These are phyloP conservation scores for Phoeniculus purpureus DNA, from an alignment of 2,797 vertebrate species.

Conservation along the genomic window DNA sequence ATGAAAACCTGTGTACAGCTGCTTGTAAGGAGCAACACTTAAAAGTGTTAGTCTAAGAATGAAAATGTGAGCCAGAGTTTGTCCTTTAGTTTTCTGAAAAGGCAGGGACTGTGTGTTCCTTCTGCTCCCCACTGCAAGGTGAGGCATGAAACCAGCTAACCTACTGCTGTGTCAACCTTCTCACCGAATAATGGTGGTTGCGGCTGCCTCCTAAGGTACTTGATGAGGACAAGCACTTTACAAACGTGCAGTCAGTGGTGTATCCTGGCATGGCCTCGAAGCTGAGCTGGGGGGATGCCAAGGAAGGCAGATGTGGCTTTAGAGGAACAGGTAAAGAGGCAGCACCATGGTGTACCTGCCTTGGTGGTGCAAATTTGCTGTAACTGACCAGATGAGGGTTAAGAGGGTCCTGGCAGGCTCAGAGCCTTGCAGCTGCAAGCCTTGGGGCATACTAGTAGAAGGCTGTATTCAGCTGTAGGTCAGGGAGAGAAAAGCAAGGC, in stretches of 20 bases:
- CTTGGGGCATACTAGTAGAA: background rate
- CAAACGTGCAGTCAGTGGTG: background rate
- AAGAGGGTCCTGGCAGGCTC: background rate
- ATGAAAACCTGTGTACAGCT: background rate
- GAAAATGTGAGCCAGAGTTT: background rate
- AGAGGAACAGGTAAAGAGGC: background rate
- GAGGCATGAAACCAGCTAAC: background rate
- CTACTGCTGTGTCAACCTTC: background rate
- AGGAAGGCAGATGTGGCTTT: background rate
- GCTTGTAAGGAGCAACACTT: background rate
- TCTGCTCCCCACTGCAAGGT: background rate
- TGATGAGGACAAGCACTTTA: background rate
- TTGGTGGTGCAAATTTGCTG: background rate
- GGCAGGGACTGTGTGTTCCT: background rate
- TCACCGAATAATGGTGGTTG: background rate
- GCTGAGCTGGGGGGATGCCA: background rate
- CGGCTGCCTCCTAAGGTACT: background rate
- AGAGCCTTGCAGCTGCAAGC: background rate
- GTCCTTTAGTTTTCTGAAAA: background rate
- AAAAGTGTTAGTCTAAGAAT: background rate
- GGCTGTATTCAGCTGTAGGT: slow-evolving; percentile 18
- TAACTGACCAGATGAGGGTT: background rate
- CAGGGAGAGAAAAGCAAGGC: slow-evolving; percentile 36
- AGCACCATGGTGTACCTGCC: background rate
- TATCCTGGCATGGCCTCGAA: background rate